phyloP scores from a whole-genome alignment of 1,140 invertebrate genomes.

The Pinna nobilis region DNA sequence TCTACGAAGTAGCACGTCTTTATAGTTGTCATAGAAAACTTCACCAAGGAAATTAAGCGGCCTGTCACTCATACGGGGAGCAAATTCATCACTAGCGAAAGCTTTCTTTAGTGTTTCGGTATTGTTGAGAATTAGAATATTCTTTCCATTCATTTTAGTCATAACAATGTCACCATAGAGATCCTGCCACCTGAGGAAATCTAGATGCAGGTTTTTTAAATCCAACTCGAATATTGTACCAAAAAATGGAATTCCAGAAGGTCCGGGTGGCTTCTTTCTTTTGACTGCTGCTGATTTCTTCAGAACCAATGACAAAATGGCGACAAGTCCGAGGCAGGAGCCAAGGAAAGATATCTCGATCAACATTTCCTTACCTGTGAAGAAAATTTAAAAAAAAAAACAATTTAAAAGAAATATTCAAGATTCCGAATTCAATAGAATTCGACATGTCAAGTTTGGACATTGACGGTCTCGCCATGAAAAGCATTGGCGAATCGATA shows the following conservation, averaged over 20 bases:
- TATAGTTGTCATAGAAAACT: conserved; percentile 24
- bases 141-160: conserved; percentile 33
- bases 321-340: background rate
- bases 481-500: too few relatives aligned
- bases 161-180: conserved; percentile 32
- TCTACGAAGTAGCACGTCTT: conserved; percentile 31
- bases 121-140: conserved; percentile 34
- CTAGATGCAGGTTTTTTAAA: conserved; percentile 21
- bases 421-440: background rate
- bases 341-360: conserved; percentile 4
- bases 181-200: conserved; percentile 34
- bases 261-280: conserved; percentile 34
- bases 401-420: background rate
- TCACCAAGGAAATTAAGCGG: conserved; percentile 38
- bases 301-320: background rate
- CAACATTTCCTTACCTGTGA: background rate
- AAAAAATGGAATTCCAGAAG: conserved; percentile 26
- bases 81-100: conserved; percentile 32
- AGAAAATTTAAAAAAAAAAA: background rate
- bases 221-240: conserved; percentile 19
- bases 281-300: conserved; percentile 3
- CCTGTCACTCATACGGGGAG: conserved; percentile 25
- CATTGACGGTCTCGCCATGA: too few relatives aligned
- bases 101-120: conserved; percentile 24
- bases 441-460: too few relatives aligned